These are phyloP conservation scores for Corythoichthys haematopterus DNA, from an alignment of 2,113 vertebrate genomes.

Conservation along the genomic window DNA sequence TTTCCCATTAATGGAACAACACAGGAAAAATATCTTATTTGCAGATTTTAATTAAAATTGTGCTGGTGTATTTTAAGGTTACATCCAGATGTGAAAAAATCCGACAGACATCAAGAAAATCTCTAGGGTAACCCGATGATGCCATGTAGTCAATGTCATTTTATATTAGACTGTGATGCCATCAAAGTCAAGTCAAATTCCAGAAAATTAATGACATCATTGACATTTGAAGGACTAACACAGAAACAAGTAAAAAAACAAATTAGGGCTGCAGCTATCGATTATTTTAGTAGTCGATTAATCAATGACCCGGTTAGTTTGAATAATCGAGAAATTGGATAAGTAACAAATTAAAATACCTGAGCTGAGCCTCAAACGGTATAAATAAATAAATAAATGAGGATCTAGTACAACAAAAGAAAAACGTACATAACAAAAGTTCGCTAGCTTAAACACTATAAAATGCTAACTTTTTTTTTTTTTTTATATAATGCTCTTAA, in stretches of 20 bases:
- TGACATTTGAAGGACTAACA: neutral
- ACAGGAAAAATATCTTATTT: neutral
- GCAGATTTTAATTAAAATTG: neutral
- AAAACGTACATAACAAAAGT: no score
- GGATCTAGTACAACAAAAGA: no score
- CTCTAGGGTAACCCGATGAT: conserved; percentile 37
- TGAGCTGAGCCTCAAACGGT: no score
- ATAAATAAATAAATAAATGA: neutral
- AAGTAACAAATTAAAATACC: no score
- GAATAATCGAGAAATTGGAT: no score
- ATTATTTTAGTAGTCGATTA: no score
- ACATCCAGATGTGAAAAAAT: conserved; percentile 33
- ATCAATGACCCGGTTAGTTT: no score
- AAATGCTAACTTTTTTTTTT: no score
- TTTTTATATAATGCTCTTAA: no score
- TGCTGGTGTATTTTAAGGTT: neutral
- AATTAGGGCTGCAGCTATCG: no score
- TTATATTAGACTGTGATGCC: neutral
- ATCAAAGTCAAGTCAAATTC: neutral
- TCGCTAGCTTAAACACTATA: no score
- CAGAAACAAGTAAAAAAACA: neutral
- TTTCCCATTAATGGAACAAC: no score
- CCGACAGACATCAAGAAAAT: conserved; percentile 41
- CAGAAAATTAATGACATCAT: neutral
- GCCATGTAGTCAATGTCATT: conserved; percentile 1